Base-by-base conservation (phyloP, 1,140 invertebrate genomes). In the Stratiolaelaps scimitus region DNA sequence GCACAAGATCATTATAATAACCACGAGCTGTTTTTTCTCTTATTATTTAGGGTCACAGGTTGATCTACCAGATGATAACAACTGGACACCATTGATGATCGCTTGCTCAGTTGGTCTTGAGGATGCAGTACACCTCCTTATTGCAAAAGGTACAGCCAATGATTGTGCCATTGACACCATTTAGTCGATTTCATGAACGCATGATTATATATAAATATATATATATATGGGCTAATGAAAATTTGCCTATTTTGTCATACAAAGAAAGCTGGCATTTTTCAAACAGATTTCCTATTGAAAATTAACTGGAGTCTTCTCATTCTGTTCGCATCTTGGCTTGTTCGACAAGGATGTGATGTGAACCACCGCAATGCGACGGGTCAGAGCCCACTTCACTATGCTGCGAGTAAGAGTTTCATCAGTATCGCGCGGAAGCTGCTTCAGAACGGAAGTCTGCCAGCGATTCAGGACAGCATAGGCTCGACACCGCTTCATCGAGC, bases 81-180 rank as follows among this genome's bases (percentile, higher is more conserved):
- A 26, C 1, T 60, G 53, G 53, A 60, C 53, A 5, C 53, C 53
- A 15, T 60, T 60, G 53, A 60, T 60, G 53, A 60, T 60, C 1
- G 53, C 53, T 2, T 60, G 53, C 23, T 60, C 53, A 1, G 53
- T 60, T 15, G 53, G 20, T 26, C 53, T 60, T 15, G 53, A 60
- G 26, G 53, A 60, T 29, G 53, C 23, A 29, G 53, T 60, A 17
- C 53, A 60, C 23, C 26, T 60, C 4, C 20, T 60, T 15, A 60
- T 60, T 4, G 53, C 53, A 17, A 60, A 60, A 26, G 53, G 53
- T 60, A 23, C 15, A 10, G 34, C 10, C 10, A 40, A 40, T 40
- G 10, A n/a, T n/a, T 40, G 34, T 40, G 10, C 34, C 34, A 40
- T 40, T 10, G 4, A 6, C 5, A 40, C 10, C 34, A 40, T n/a